Base-by-base conservation (phyloP, 2,797 vertebrate genomes). In the Buphagus erythrorhynchus region DNA sequence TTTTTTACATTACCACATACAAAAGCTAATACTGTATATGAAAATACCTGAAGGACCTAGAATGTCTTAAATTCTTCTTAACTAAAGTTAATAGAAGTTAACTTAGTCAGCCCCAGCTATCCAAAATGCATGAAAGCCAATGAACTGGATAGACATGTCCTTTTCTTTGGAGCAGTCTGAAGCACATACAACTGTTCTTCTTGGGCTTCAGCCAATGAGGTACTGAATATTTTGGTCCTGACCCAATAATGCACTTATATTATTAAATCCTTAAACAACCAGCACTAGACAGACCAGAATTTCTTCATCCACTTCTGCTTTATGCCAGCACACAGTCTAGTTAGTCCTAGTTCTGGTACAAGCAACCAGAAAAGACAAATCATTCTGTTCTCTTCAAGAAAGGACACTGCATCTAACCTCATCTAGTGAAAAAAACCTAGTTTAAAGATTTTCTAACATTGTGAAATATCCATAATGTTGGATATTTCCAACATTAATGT, bases 201-300 rank as follows among this genome's bases (percentile, higher is more conserved):
- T 73, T 91, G 77, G 89, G 55, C 48, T 85, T 75, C 51, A 69
- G 84, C 12, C 78, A 52, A 93, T 0, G 24, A 82, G 35, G 62
- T 77, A 42, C 45, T 82, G 68, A 92, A 57, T n/a, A 63, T 38
- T 67, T 89, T 91, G 81, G 85, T 71, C 48, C 29, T 77, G 21
- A 80, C 11, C 29, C 91, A 95, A 63, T 79, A 95, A 86, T 65
- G 75, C 89, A 96, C 91, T 91, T 95, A 86, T 77, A 88, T 86
- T 59, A 92, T 74, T 91, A 91, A 92, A 82, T 86, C 71, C 29
- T 95, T 82, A 82, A 89, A 78, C 49, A 87, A 92, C 29, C 42
- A 79, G 35, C 29, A 77, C 48, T 87, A 79, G 78, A 76, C 81
- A 87, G 68, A 92, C n/a, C 51, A 57, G 57, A 91, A 78, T 92